phyloP scores from a whole-genome alignment of 2,797 vertebrate species.

The Sebastes goodei region DNA sequence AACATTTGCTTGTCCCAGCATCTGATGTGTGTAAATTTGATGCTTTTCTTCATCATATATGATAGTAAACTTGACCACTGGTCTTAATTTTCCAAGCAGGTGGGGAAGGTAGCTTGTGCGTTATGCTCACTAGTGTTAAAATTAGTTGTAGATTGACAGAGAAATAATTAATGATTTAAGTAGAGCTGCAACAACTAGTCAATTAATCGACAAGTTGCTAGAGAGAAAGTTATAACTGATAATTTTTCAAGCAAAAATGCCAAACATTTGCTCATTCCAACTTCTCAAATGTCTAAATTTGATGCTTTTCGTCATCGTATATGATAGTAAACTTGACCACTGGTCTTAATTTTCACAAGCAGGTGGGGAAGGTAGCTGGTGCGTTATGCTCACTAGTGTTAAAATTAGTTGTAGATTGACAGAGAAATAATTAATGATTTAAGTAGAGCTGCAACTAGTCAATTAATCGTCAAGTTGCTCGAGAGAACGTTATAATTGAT shows the following conservation, averaged over 20 bases:
- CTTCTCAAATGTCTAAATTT: neutral
- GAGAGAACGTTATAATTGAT: constrained; percentile 1
- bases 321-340: too few relatives aligned
- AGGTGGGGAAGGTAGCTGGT: constrained; percentile 11
- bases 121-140: neutral
- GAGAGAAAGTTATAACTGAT: constrained; percentile 2
- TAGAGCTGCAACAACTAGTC: neutral
- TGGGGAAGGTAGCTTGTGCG: constrained; percentile 1
- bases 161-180: constrained; percentile 13
- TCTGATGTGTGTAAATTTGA: neutral
- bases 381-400: neutral
- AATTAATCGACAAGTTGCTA: constrained; percentile 3
- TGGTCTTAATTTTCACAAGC: neutral
- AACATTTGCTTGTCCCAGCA: neutral
- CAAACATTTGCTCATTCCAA: neutral
- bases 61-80: too few relatives aligned
- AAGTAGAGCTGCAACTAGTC: neutral
- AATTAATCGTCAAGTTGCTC: constrained; percentile 4
- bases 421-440: constrained; percentile 15
- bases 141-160: constrained; percentile 12
- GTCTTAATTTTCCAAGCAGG: constrained; percentile 10
- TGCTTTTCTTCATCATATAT: neutral
- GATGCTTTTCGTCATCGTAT: neutral
- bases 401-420: constrained; percentile 22
- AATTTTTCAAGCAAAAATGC: neutral